Conservation (phyloP, 2,113 vertebrate species). For the Poeciliopsis turrubarensis region DNA sequence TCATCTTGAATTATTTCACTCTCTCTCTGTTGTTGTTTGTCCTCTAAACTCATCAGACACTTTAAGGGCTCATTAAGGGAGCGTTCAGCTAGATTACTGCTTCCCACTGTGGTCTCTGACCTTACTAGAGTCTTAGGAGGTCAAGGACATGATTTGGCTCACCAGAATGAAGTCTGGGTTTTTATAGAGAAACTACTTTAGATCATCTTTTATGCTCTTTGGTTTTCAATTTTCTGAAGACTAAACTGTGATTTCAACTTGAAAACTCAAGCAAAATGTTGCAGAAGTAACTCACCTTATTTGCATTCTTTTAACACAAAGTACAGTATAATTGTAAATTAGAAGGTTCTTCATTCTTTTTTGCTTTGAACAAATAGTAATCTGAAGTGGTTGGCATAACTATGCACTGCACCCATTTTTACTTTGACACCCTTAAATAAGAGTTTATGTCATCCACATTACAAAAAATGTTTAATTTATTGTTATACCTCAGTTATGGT, state of each 20-base stretch:
- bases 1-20: conserved; percentile 29
- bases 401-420: too few species aligned
- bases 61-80: conserved; percentile 43
- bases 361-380: too few species aligned
- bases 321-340: neutral
- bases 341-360: neutral
- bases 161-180: conserved; percentile 1
- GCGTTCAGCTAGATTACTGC: conserved; percentile 8
- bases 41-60: conserved; percentile 37
- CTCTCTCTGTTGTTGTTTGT: conserved; percentile 18
- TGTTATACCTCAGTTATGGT: neutral
- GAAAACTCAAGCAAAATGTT: neutral
- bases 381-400: too few species aligned
- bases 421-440: too few species aligned
- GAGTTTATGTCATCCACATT: too few species aligned
- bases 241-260: neutral
- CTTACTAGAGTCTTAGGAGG: conserved; percentile 13
- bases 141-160: conserved; percentile 5
- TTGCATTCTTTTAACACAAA: neutral
- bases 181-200: neutral
- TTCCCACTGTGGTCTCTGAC: neutral
- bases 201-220: too few species aligned
- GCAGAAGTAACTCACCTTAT: neutral
- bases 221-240: too few species aligned
- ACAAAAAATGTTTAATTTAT: neutral